Conservation (phyloP, 2,797 vertebrate species). For the Acropternis orthonyx region DNA sequence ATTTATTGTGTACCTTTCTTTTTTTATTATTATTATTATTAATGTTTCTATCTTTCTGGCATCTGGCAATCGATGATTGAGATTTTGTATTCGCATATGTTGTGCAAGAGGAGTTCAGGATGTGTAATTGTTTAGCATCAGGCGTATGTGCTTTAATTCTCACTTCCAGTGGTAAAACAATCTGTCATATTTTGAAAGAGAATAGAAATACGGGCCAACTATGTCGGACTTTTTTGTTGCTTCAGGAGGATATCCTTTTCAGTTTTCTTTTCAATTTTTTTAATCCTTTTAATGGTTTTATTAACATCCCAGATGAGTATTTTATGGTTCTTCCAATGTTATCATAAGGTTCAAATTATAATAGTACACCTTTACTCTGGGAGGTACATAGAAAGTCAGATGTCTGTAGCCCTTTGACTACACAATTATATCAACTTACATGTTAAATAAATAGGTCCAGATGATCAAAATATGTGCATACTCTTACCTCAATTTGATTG, state of each 20-base stretch:
- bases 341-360: neutral
- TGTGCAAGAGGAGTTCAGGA: conserved; percentile 71
- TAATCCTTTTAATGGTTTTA: neutral
- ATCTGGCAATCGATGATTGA: conserved; percentile 65
- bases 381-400: neutral
- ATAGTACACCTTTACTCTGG: neutral
- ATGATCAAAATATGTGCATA: neutral
- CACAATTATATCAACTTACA: neutral
- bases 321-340: neutral
- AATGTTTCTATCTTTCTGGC: conserved; percentile 62
- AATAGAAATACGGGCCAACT: conserved; percentile 46
- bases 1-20: conserved; percentile 15
- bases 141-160: conserved; percentile 72
- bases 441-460: conserved; percentile 9
- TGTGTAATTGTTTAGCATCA: conserved; percentile 73
- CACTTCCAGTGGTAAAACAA: conserved; percentile 76
- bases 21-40: neutral
- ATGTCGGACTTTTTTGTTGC: neutral
- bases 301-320: neutral
- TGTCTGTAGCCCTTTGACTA: neutral
- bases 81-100: conserved; percentile 74
- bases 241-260: conserved; percentile 34
- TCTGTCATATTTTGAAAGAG: conserved; percentile 70
- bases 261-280: neutral
- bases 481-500: neutral